A percentile compares a stretch with the other conserved stretches of the same genome.
Evolutionary conservation across 1,140 invertebrate genomes (phyloP).

Genomic region (Bactericera cockerelli): DNA sequence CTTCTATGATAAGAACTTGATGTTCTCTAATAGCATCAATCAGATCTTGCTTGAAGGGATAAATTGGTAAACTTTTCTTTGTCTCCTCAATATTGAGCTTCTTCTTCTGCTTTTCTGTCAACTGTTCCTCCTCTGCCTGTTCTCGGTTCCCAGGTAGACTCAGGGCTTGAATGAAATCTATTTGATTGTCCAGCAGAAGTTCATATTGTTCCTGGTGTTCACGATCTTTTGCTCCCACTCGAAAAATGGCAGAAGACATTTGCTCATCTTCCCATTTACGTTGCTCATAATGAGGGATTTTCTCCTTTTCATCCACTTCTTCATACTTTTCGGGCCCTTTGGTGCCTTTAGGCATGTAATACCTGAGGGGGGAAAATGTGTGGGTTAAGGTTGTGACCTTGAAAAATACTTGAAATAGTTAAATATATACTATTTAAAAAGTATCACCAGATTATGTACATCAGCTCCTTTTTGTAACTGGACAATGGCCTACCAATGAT

Average conservation of each 20-base stretch:
- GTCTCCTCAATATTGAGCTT: constrained; percentile 81
- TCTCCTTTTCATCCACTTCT: constrained; percentile 77
- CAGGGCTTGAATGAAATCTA: constrained; percentile 92
- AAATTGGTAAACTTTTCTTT: constrained; percentile 84
- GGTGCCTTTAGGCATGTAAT: not conserved
- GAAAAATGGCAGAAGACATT: constrained; percentile 78
- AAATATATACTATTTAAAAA: not conserved
- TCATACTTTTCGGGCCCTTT: constrained; percentile 50
- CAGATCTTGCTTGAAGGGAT: constrained; percentile 76
- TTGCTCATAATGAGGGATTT: constrained; percentile 81
- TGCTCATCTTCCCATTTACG: constrained; percentile 97
- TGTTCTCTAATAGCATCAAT: constrained; percentile 75
- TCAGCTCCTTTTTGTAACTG: too few species aligned
- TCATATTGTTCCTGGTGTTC: constrained; percentile 77
- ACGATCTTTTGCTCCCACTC: constrained; percentile 85
- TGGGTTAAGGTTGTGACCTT: too few species aligned
- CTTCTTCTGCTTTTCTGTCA: constrained; percentile 54
- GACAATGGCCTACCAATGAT: too few species aligned
- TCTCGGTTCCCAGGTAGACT: constrained; percentile 68
- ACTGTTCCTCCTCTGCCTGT: constrained; percentile 34
- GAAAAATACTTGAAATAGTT: constrained; percentile 7
- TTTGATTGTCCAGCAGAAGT: constrained; percentile 84
- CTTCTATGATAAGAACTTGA: constrained; percentile 92
- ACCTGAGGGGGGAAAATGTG: constrained; percentile 25
- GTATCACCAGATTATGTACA: too few species aligned